phyloP scores from a whole-genome alignment of 2,888 invertebrate genomes.

The Molorchus minor region DNA sequence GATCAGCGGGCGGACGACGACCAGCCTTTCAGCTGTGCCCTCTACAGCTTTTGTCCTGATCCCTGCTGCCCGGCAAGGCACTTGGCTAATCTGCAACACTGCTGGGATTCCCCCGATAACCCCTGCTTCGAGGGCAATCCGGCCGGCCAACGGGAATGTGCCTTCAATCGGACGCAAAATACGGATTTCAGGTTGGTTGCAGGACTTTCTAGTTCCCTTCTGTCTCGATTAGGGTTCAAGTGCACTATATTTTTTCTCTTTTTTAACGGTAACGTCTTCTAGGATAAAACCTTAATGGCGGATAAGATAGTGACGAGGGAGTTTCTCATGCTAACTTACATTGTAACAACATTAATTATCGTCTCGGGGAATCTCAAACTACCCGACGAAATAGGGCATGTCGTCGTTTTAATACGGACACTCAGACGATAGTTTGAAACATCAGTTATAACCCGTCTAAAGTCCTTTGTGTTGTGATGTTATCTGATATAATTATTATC shows the following conservation, averaged over 20 bases:
- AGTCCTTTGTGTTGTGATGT: not conserved
- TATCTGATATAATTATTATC: too few species aligned
- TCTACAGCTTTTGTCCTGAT: slow-evolving; percentile 71
- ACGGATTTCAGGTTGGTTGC: slow-evolving; percentile 51
- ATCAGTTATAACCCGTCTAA: not conserved
- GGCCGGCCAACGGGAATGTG: slow-evolving; percentile 50
- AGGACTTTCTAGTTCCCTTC: not conserved
- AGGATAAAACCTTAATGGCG: too few species aligned
- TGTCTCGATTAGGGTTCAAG: not conserved
- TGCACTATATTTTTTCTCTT: not conserved
- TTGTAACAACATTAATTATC: not conserved
- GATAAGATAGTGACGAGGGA: too few species aligned
- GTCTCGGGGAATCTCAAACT: not conserved
- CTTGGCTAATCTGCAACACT: slow-evolving; percentile 60
- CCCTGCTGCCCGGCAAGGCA: slow-evolving; percentile 69
- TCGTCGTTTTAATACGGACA: too few species aligned
- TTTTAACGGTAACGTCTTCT: too few species aligned
- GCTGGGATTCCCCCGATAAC: slow-evolving; percentile 62
- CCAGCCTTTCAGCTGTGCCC: slow-evolving; percentile 68
- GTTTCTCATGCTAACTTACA: too few species aligned
- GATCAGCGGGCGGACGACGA: slow-evolving; percentile 68
- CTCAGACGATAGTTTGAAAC: not conserved
- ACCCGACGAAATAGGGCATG: not conserved
- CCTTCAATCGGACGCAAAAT: slow-evolving; percentile 50
- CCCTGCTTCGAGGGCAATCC: slow-evolving; percentile 65